A percentile compares a stretch with the other conserved stretches of the same genome.
These are phyloP conservation scores for Odontophorus gujanensis DNA, from an alignment of 2,113 vertebrate species.

Conservation along the genomic window DNA sequence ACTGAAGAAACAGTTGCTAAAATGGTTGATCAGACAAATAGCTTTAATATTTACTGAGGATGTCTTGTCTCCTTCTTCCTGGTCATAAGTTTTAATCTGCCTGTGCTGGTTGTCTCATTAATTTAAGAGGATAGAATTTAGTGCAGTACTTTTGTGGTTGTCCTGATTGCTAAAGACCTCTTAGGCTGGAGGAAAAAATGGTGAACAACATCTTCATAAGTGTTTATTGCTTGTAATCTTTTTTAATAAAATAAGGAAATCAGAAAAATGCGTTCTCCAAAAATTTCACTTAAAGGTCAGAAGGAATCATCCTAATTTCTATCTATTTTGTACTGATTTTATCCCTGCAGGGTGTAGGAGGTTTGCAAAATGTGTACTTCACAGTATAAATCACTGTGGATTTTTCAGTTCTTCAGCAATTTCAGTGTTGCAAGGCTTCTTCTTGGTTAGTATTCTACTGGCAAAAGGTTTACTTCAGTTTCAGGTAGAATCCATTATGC, in stretches of 20 bases:
- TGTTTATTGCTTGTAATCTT: conserved; percentile 30
- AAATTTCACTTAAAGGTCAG: conserved; percentile 35
- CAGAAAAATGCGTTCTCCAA: conserved; percentile 5
- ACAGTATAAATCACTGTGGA: conserved; percentile 12
- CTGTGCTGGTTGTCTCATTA: conserved; percentile 49
- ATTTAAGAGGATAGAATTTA: conserved; percentile 66
- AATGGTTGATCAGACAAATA: conserved; percentile 61
- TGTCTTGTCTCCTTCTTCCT: conserved; percentile 54
- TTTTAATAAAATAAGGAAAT: conserved; percentile 51
- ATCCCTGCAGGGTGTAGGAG: conserved; percentile 20
- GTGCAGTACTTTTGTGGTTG: conserved; percentile 50
- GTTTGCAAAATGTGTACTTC: conserved; percentile 30
- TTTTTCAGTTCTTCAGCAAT: conserved; percentile 58
- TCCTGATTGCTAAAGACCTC: conserved; percentile 42
- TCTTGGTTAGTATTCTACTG: conserved; percentile 55
- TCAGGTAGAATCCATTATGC: conserved; percentile 43
- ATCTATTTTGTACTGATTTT: conserved; percentile 28
- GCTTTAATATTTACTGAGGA: conserved; percentile 62
- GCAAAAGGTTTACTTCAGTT: conserved; percentile 55
- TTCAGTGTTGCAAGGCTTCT: conserved; percentile 17
- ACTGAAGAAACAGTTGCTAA: conserved; percentile 7
- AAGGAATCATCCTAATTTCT: conserved; percentile 54
- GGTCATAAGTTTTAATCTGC: conserved; percentile 58
- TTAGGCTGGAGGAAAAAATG: conserved; percentile 34
- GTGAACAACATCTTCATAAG: conserved; percentile 48